phyloP scores from a whole-genome alignment of 2,113 vertebrate genomes.

The Coptodon rendalli region DNA sequence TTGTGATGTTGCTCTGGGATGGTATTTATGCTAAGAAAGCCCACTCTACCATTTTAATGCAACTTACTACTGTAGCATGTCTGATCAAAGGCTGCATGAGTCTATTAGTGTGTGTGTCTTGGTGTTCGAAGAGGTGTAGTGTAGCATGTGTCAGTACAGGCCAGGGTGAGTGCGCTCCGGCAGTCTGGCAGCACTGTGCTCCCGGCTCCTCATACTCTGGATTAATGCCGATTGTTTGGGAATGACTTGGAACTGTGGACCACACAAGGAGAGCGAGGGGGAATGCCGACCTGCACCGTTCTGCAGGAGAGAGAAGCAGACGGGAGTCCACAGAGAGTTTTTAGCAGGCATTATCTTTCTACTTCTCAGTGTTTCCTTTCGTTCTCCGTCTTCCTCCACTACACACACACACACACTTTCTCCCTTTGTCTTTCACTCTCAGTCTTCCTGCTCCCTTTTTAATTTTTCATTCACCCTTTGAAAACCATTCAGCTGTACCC shows the following conservation, averaged over 20 bases:
- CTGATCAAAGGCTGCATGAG: conserved; percentile 26
- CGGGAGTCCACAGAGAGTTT: conserved; percentile 13
- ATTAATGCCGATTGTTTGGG: conserved; percentile 76
- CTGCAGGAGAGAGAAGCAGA: conserved; percentile 17
- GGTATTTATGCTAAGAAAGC: not conserved
- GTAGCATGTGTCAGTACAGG: conserved; percentile 40
- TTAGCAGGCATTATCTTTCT: not conserved
- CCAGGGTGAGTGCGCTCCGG: conserved; percentile 35
- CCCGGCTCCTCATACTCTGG: conserved; percentile 61
- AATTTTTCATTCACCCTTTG: conserved; percentile 22
- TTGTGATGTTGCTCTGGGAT: not conserved
- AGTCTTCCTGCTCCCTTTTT: conserved; percentile 1
- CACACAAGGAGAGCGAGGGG: conserved; percentile 68
- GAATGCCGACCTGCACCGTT: conserved; percentile 6
- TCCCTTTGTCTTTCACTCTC: not conserved
- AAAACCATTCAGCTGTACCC: conserved; percentile 25
- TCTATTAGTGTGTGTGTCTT: not conserved
- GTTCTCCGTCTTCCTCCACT: not conserved
- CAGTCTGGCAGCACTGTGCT: conserved; percentile 55
- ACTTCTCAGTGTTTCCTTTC: not conserved
- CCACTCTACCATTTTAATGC: not conserved
- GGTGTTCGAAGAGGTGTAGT: conserved; percentile 14
- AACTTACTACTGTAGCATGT: not conserved
- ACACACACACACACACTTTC: not conserved
- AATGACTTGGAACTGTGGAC: conserved; percentile 70